Percentiles rank a stretch among this genome's conserved stretches.
These are phyloP conservation scores for Anthopleura sola DNA, from an alignment of 64 coral and sea anemone genomes.

Conservation along the genomic window DNA sequence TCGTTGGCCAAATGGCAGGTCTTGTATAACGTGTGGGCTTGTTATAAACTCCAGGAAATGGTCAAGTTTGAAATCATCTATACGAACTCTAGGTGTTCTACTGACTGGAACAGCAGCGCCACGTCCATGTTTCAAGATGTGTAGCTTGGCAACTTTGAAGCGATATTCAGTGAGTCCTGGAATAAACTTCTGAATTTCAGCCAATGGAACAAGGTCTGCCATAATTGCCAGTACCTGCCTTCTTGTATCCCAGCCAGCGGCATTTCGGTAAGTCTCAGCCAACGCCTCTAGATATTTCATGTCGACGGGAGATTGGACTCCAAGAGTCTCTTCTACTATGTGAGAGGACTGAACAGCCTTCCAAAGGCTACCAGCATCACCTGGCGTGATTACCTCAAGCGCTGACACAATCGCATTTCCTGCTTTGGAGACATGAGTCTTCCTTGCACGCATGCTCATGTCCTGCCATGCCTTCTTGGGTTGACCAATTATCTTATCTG, in stretches of 20 bases:
- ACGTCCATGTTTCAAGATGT: constrained; percentile 56
- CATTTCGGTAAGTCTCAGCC: constrained; percentile 57
- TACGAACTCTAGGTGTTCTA: constrained; percentile 11
- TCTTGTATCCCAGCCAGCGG: constrained; percentile 39
- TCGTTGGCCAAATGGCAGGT: constrained; percentile 3
- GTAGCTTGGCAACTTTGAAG: constrained; percentile 34
- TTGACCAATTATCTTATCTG: neutral
- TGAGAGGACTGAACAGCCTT: constrained; percentile 45
- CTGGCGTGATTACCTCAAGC: constrained; percentile 35
- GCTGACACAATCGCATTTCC: constrained; percentile 45
- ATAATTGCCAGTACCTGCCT: constrained; percentile 53
- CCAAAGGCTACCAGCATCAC: constrained; percentile 47
- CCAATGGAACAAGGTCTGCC: constrained; percentile 36
- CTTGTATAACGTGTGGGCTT: neutral
- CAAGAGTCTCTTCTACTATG: constrained; percentile 31
- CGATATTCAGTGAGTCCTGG: constrained; percentile 53
- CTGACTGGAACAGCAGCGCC: constrained; percentile 51
- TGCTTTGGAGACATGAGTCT: constrained; percentile 35
- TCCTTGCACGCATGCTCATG: constrained; percentile 12
- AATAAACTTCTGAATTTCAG: constrained; percentile 48
- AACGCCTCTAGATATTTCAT: constrained; percentile 51
- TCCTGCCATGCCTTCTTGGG: constrained; percentile 33
- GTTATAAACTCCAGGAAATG: constrained; percentile 22
- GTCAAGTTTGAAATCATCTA: constrained; percentile 31
- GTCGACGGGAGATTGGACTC: constrained; percentile 25